A percentile compares a stretch with the other conserved stretches of the same genome.
These are phyloP conservation scores for Vulpes vulpes DNA, from an alignment of 2,113 vertebrate species.

Conservation along the genomic window DNA sequence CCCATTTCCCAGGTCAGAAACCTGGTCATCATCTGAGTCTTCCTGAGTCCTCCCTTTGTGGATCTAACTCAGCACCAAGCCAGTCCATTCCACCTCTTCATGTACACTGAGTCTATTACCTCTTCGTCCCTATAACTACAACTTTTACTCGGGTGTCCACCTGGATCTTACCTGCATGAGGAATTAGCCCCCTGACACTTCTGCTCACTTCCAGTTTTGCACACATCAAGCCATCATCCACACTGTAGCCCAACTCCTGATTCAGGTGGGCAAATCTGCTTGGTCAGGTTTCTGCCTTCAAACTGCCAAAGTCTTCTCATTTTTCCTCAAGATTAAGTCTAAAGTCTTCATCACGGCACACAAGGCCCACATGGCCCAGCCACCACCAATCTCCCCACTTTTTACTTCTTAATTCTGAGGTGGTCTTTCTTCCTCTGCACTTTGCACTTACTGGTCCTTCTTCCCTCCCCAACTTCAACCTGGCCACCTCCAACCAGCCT, in stretches of 20 bases:
- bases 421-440: not conserved
- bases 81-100: not conserved
- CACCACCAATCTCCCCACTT: not conserved
- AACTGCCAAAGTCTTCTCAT: not conserved
- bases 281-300: not conserved
- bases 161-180: not conserved
- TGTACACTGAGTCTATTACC: not conserved
- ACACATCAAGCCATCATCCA: not conserved
- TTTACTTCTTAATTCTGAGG: not conserved
- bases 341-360: not conserved
- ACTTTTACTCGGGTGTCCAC: not conserved
- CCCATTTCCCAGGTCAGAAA: not conserved
- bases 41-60: not conserved
- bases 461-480: not conserved
- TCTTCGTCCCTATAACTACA: not conserved
- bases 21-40: not conserved
- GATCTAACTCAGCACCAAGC: not conserved
- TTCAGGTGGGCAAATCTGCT: not conserved
- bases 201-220: not conserved
- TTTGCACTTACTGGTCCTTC: not conserved
- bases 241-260: not conserved
- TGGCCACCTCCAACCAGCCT: not conserved
- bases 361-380: not conserved
- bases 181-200: not conserved
- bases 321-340: not conserved